These are phyloP conservation scores for Hyalella azteca DNA, from an alignment of 2,888 invertebrate genomes.

Conservation along the genomic window DNA sequence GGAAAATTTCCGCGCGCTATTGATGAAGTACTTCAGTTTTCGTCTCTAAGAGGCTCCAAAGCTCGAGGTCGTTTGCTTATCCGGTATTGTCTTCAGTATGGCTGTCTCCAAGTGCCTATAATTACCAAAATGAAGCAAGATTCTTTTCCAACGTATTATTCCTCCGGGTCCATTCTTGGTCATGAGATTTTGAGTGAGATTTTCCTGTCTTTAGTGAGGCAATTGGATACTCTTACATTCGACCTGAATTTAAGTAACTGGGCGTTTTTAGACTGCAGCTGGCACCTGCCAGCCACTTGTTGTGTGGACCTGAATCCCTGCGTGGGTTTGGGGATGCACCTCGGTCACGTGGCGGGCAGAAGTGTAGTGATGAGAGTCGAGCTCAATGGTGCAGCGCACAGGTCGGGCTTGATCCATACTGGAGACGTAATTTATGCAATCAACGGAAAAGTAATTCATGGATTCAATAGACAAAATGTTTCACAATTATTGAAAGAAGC, in stretches of 20 bases:
- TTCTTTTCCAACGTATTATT: conserved; percentile 10
- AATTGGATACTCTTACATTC: conserved; percentile 62
- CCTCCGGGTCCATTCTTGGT: conserved; percentile 66
- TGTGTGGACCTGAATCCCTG: conserved; percentile 71
- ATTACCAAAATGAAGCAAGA: conserved; percentile 56
- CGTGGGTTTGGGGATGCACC: conserved; percentile 69
- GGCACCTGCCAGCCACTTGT: conserved; percentile 69
- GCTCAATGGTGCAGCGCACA: conserved; percentile 1
- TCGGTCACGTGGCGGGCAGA: conserved; percentile 64
- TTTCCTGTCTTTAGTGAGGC: conserved; percentile 68
- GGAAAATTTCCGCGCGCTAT: neutral
- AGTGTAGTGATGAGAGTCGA: conserved; percentile 30
- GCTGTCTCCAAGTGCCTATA: conserved; percentile 39
- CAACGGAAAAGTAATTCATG: conserved; percentile 13
- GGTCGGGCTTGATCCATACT: conserved; percentile 3
- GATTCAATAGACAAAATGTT: neutral
- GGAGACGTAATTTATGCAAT: neutral
- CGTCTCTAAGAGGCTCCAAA: neutral
- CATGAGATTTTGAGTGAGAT: conserved; percentile 72
- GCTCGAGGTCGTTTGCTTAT: neutral
- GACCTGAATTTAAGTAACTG: conserved; percentile 68
- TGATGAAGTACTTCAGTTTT: neutral
- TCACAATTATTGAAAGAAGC: conserved; percentile 3
- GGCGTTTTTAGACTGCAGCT: conserved; percentile 71
- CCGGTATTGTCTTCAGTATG: conserved; percentile 38